phyloP scores from a whole-genome alignment of 2,113 vertebrate species.

The Neolamprologus sp. region DNA sequence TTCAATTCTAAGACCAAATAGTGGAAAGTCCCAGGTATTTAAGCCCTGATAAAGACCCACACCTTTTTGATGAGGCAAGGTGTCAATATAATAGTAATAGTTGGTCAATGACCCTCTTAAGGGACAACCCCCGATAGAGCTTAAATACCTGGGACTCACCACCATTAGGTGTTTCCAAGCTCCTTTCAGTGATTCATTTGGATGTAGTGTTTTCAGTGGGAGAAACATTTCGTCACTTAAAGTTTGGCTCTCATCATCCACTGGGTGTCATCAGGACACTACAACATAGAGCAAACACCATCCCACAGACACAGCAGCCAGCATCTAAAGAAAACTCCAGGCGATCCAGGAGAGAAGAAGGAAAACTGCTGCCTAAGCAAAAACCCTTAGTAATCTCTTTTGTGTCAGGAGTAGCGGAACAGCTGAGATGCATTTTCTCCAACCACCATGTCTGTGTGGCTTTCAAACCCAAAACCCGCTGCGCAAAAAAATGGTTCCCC shows the following conservation, averaged over 20 bases:
- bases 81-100: not conserved
- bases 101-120: not conserved
- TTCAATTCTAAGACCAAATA: not conserved
- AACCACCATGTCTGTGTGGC: not conserved
- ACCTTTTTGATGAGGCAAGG: not conserved
- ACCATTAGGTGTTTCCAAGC: not conserved
- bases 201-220: not conserved
- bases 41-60: not conserved
- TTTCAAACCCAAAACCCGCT: not conserved
- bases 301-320: not conserved
- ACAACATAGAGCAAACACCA: not conserved
- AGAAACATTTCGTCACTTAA: not conserved
- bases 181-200: not conserved
- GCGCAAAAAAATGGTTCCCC: not conserved
- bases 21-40: not conserved
- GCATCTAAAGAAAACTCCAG: not conserved
- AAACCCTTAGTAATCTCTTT: not conserved
- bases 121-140: not conserved
- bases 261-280: not conserved
- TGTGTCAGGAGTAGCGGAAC: not conserved
- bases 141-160: not conserved
- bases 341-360: not conserved
- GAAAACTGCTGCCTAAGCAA: not conserved
- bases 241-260: not conserved
- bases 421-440: not conserved